Evolutionary conservation across 1,140 invertebrate genomes (phyloP), one percentile per base, ranked within the genome.

Genomic region (Zaprionus davidi): DNA sequence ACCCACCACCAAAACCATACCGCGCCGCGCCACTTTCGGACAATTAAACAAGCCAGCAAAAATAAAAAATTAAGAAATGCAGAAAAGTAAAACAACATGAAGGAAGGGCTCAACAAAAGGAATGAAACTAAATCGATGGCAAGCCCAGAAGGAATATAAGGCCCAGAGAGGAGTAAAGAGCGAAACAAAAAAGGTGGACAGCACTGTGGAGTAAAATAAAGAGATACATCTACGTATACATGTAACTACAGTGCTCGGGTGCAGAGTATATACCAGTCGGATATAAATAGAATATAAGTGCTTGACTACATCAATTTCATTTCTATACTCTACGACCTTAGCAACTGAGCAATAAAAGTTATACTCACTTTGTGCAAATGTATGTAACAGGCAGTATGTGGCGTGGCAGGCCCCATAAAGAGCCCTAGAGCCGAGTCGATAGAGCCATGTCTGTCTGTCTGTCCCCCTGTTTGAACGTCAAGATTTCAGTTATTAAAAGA

Each of bases 241-340:
- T 41, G 5, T 41, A 5, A 4, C 15, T 41, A 41, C 12, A 13
- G 4, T 41, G 4, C 4, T 41, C 38, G 38, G 38, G 15, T 15
- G 13, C 38, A 41, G 15, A n/a, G 38, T n/a, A 41, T 41, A 5
- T n/a, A 6, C 6, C 15, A n/a, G 38, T 41, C 38, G 15, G 1
- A 15, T 31, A 31, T 9, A 31, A 7, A 31, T 9, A 31, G 9
- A 31, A 31, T 31, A 31, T 5, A n/a, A n/a, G 12, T 70, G 75
- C 68, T 41, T 26, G 31, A 58, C 76, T 68, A 66, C 64, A 75
- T 71, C 63, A 63, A 59, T 71, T 57, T 49, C 49, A 57, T 62
- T 70, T 78, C 41, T 11, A 31, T 31, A 31, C 28, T 7, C 9
- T 31, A 1, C 9, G 9, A 31, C 28, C 28, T 31, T 31, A 9